These are phyloP conservation scores for Melinaea menophilus DNA, from an alignment of 2,888 invertebrate genomes.

Conservation along the genomic window DNA sequence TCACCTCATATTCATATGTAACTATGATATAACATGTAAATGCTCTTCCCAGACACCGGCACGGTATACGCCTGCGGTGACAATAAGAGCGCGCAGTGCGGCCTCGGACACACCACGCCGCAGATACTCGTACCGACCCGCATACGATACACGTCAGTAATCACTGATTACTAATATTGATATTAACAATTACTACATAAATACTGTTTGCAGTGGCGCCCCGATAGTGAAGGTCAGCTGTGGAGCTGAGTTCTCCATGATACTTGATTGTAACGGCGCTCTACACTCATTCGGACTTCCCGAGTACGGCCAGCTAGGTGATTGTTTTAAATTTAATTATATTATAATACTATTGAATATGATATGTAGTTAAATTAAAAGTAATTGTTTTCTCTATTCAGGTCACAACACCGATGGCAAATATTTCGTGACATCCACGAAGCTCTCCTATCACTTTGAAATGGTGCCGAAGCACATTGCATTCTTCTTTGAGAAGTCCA, in stretches of 20 bases:
- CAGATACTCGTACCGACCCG: slow-evolving; percentile 77
- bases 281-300: slow-evolving; percentile 95
- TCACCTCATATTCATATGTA: no score
- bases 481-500: slow-evolving; percentile 91
- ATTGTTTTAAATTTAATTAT: slow-evolving; percentile 21
- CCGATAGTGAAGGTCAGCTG: slow-evolving; percentile 93
- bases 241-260: slow-evolving; percentile 95
- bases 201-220: slow-evolving; percentile 79
- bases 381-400: slow-evolving; percentile 35
- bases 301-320: slow-evolving; percentile 92
- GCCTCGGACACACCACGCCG: slow-evolving; percentile 84
- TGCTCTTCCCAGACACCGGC: slow-evolving; percentile 81
- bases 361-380: no score
- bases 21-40: no score
- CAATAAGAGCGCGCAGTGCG: slow-evolving; percentile 95
- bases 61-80: slow-evolving; percentile 94
- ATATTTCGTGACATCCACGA: slow-evolving; percentile 93
- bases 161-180: not conserved
- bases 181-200: not conserved
- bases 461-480: slow-evolving; percentile 90
- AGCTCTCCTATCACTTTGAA: slow-evolving; percentile 91
- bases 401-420: slow-evolving; percentile 97
- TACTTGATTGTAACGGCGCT: slow-evolving; percentile 92
- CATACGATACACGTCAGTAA: slow-evolving; percentile 78
- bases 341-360: no score